Evolutionary conservation across 2,797 vertebrate species (phyloP).

Genomic region (Chrysocyon brachyurus): DNA sequence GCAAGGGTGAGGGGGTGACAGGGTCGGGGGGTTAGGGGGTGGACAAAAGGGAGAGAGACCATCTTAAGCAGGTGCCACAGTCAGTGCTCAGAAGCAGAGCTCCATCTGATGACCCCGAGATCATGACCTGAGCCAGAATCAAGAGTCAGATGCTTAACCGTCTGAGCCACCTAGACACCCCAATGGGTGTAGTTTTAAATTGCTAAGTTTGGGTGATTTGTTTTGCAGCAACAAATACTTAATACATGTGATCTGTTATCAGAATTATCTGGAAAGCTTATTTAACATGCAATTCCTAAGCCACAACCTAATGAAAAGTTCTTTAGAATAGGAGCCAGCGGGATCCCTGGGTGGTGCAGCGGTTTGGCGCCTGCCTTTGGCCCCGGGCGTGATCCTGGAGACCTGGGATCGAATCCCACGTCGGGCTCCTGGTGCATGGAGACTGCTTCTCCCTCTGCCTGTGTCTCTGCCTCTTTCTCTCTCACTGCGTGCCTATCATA

Average conservation of each 20-base stretch:
- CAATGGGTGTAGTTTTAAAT: not conserved
- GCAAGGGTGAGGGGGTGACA: too few relatives aligned
- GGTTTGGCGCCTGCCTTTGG: too few relatives aligned
- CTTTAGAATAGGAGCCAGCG: not conserved
- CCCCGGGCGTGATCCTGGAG: too few relatives aligned
- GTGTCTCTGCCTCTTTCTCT: too few relatives aligned
- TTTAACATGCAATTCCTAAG: not conserved
- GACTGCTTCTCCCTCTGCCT: too few relatives aligned
- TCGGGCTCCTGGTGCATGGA: too few relatives aligned
- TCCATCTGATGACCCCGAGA: not conserved
- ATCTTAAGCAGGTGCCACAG: not conserved
- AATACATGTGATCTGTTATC: not conserved
- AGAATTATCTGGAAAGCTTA: not conserved
- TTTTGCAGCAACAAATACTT: not conserved
- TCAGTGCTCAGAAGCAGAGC: not conserved
- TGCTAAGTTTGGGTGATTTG: not conserved
- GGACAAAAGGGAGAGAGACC: not conserved
- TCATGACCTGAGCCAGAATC: not conserved
- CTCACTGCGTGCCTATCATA: too few relatives aligned
- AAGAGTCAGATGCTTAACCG: not conserved
- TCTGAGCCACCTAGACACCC: not conserved
- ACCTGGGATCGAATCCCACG: too few relatives aligned
- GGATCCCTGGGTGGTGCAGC: too few relatives aligned
- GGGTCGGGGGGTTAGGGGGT: not conserved
- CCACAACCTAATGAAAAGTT: not conserved